Evolutionary conservation across 2,113 vertebrate genomes (phyloP).

Genomic region (Oreotrochilus melanogaster): DNA sequence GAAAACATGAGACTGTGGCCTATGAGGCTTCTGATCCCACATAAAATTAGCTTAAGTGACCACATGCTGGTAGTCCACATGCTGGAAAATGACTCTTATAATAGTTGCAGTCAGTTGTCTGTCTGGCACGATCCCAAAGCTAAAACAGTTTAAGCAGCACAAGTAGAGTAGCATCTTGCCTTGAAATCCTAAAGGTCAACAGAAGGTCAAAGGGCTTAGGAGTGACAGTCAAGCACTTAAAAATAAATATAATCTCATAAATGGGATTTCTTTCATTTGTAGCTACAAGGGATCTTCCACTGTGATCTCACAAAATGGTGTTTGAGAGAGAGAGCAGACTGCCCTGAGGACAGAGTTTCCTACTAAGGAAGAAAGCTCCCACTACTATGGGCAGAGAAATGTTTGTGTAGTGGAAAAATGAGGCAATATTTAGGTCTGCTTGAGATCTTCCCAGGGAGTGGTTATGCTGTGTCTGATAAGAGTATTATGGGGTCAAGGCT

Average conservation of each 20-base stretch:
- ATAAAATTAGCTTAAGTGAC: constrained; percentile 60
- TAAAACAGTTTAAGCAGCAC: constrained; percentile 22
- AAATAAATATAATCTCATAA: constrained; percentile 29
- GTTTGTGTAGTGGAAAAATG: not conserved
- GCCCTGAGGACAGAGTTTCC: not conserved
- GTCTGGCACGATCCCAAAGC: constrained; percentile 14
- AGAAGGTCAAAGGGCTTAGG: not conserved
- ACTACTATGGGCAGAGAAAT: not conserved
- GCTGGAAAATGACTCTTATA: constrained; percentile 17
- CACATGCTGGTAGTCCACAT: constrained; percentile 38
- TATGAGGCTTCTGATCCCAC: not conserved
- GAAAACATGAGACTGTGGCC: constrained; percentile 14
- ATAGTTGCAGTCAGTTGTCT: constrained; percentile 25
- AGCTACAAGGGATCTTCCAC: not conserved
- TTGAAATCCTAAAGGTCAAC: constrained; percentile 17
- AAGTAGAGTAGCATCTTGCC: not conserved
- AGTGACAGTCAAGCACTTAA: not conserved
- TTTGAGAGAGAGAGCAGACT: not conserved
- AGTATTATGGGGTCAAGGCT: not conserved
- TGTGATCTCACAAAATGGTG: not conserved
- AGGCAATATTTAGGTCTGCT: not conserved
- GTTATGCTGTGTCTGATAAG: not conserved
- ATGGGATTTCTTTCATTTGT: not conserved
- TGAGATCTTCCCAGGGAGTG: not conserved
- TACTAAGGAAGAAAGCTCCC: not conserved